Percentiles rank a stretch among this genome's conserved stretches.
These are phyloP conservation scores for Mormyrus lacerda DNA, from an alignment of 2,113 vertebrate species.

Conservation along the genomic window DNA sequence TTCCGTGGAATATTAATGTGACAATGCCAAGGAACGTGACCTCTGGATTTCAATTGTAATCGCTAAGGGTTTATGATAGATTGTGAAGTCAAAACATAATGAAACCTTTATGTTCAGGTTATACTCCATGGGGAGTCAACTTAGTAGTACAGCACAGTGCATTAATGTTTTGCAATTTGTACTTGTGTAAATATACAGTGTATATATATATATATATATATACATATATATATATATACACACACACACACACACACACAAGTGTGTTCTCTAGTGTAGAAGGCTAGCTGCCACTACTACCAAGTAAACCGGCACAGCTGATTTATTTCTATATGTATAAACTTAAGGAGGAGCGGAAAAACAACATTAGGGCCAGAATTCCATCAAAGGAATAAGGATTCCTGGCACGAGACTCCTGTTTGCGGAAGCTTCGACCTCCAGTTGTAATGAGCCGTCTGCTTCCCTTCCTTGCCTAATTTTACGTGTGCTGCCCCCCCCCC, in stretches of 20 bases:
- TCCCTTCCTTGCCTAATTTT: constrained; percentile 38
- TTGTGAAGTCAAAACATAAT: neutral
- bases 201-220: no score
- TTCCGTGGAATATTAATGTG: neutral
- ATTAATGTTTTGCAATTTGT: neutral
- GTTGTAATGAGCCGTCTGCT: constrained; percentile 60
- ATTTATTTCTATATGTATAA: neutral
- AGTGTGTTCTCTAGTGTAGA: neutral
- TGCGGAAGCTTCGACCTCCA: constrained; percentile 49
- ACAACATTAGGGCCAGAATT: constrained; percentile 49
- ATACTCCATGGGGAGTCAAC: neutral
- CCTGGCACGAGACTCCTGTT: constrained; percentile 54
- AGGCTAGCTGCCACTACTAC: neutral
- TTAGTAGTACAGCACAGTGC: neutral
- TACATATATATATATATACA: no score
- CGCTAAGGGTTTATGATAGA: neutral
- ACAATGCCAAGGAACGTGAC: neutral
- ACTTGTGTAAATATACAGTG: neutral
- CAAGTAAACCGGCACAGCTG: neutral
- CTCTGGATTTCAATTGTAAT: neutral
- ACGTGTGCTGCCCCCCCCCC: constrained; percentile 16
- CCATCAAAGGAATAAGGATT: constrained; percentile 35
- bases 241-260: no score
- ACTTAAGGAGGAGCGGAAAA: constrained; percentile 48
- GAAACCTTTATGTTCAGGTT: neutral